phyloP scores from a whole-genome alignment of 1,140 invertebrate species.

The Aphaenogaster floridana region DNA sequence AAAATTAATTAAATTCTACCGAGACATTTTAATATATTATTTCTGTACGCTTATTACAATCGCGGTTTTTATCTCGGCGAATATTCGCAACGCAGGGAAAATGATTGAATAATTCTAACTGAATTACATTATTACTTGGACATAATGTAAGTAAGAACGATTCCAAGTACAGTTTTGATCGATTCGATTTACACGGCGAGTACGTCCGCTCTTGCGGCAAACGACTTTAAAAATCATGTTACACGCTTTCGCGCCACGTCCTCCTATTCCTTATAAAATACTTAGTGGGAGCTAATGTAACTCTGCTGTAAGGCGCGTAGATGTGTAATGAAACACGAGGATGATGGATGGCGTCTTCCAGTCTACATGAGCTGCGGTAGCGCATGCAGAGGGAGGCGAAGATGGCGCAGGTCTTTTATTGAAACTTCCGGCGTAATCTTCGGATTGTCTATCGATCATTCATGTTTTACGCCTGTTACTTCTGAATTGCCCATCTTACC shows the following conservation, averaged over 20 bases:
- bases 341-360: constrained; percentile 54
- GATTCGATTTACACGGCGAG: constrained; percentile 35
- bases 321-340: constrained; percentile 56
- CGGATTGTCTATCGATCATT: constrained; percentile 59
- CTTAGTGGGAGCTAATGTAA: constrained; percentile 47
- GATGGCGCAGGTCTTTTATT: constrained; percentile 38
- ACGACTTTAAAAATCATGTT: constrained; percentile 48
- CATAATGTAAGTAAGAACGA: not conserved
- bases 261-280: constrained; percentile 40
- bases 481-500: constrained; percentile 23
- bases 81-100: not conserved
- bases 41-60: not conserved
- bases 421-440: constrained; percentile 59
- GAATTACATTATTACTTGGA: not conserved
- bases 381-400: not conserved
- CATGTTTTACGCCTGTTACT: constrained; percentile 41
- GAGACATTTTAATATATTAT: constrained; percentile 8
- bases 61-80: not conserved
- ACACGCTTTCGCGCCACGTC: not conserved
- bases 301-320: constrained; percentile 43
- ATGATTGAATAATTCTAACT: constrained; percentile 1
- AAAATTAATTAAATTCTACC: not conserved
- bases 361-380: constrained; percentile 37
- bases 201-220: not conserved
- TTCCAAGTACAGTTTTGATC: constrained; percentile 12